Percentiles rank a stretch among this genome's conserved stretches.
Evolutionary conservation across 2,113 vertebrate species (phyloP).

Genomic region (Kobus ellipsiprymnus): DNA sequence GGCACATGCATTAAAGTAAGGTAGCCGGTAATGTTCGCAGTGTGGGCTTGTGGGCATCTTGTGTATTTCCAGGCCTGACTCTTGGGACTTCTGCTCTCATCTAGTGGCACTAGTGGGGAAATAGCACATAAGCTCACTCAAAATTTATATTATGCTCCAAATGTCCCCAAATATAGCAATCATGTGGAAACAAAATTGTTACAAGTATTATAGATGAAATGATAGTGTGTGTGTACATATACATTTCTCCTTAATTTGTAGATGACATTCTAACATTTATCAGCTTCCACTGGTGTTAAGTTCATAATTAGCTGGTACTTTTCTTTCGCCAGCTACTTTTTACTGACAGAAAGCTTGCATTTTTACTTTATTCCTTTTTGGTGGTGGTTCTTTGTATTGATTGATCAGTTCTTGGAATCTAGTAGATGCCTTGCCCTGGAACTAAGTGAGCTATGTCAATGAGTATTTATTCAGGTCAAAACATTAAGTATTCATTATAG

Average conservation of each 20-base stretch:
- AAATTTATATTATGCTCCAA: background rate
- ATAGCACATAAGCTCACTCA: background rate
- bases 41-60: rapidly evolving
- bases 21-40: rapidly evolving
- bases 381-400: background rate
- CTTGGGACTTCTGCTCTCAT: background rate
- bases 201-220: background rate
- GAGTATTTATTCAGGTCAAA: background rate
- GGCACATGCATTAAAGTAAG: background rate
- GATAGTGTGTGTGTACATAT: background rate
- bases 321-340: background rate
- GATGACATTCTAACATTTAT: background rate
- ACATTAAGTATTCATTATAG: background rate
- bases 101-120: background rate
- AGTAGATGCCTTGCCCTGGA: background rate
- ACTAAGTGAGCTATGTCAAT: background rate
- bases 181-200: background rate
- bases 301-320: background rate
- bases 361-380: background rate
- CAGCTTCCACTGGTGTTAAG: background rate
- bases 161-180: background rate
- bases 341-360: background rate
- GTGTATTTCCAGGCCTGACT: background rate
- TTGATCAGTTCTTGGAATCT: background rate
- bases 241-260: background rate